Conservation (phyloP, 2,888 invertebrate genomes). For the Agriopis marginaria region DNA sequence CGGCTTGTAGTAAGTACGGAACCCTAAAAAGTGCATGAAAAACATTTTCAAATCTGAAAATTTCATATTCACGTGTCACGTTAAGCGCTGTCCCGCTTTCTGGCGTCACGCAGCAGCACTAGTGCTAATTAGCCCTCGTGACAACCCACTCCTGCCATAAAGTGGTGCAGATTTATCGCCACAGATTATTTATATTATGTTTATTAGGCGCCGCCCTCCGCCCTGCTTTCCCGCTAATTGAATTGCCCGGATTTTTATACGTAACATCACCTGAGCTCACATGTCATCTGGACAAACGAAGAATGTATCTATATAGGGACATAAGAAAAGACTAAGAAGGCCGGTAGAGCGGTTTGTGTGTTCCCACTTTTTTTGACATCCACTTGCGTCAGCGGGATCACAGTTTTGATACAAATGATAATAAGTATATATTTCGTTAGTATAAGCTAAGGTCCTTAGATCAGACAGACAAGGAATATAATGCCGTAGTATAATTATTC, state of each 20-base stretch:
- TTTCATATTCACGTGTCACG: constrained; percentile 13
- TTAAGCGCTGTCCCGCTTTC: constrained; percentile 55
- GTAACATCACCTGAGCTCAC: constrained; percentile 71
- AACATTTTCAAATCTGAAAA: background rate
- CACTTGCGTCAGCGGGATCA: too few relatives aligned
- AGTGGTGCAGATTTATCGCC: constrained; percentile 85
- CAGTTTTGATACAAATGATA: too few relatives aligned
- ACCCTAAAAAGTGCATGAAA: background rate
- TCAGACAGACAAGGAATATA: too few relatives aligned
- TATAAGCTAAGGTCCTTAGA: too few relatives aligned
- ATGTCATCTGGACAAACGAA: constrained; percentile 1
- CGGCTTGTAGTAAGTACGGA: too few relatives aligned
- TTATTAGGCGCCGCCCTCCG: constrained; percentile 82
- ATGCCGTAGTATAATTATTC: too few relatives aligned
- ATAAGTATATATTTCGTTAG: too few relatives aligned
- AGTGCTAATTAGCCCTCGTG: constrained; percentile 85
- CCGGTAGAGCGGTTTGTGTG: too few relatives aligned
- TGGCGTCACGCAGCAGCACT: constrained; percentile 65
- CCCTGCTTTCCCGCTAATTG: constrained; percentile 83
- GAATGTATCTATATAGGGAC: too few relatives aligned
- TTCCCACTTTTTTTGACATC: too few relatives aligned
- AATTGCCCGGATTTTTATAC: constrained; percentile 83
- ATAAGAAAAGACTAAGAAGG: too few relatives aligned
- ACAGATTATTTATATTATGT: constrained; percentile 86
- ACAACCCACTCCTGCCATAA: constrained; percentile 86